phyloP scores from a whole-genome alignment of 2,113 vertebrate genomes.

The Sphaerodactylus townsendi region DNA sequence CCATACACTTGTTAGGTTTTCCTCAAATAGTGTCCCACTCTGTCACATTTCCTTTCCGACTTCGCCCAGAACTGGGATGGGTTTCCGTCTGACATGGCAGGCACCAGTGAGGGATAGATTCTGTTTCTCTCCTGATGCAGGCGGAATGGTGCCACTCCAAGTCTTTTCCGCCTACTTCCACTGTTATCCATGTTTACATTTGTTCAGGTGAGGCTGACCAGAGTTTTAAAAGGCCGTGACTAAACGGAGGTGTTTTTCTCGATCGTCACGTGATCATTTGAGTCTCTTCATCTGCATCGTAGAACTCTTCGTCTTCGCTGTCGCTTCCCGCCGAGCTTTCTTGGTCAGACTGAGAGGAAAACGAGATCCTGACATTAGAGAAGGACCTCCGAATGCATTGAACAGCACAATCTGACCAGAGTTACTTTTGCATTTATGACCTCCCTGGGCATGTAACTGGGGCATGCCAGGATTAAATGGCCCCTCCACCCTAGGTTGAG shows the following conservation, averaged over 20 bases:
- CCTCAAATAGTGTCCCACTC: constrained; percentile 2
- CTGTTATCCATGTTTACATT: background rate
- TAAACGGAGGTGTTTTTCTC: constrained; percentile 22
- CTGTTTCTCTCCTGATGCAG: constrained; percentile 3
- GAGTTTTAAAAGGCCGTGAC: constrained; percentile 19
- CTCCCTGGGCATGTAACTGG: background rate
- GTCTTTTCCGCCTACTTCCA: background rate
- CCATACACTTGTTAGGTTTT: constrained; percentile 17
- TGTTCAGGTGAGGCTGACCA: constrained; percentile 7
- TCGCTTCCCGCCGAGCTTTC: constrained; percentile 61
- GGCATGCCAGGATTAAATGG: background rate
- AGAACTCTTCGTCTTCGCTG: constrained; percentile 79
- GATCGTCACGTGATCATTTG: constrained; percentile 77
- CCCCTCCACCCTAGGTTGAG: background rate
- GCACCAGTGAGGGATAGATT: background rate
- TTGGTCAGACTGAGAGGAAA: constrained; percentile 64
- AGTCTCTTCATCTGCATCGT: constrained; percentile 77
- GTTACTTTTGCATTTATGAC: background rate
- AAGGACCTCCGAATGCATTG: background rate
- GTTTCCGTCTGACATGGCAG: fast-evolving
- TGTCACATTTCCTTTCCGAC: background rate
- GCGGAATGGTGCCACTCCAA: constrained; percentile 29
- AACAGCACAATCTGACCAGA: background rate
- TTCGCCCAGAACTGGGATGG: constrained; percentile 3
- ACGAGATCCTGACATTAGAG: background rate